Evolutionary conservation across 1,140 invertebrate species (phyloP).

Genomic region (Conus ventricosus): DNA sequence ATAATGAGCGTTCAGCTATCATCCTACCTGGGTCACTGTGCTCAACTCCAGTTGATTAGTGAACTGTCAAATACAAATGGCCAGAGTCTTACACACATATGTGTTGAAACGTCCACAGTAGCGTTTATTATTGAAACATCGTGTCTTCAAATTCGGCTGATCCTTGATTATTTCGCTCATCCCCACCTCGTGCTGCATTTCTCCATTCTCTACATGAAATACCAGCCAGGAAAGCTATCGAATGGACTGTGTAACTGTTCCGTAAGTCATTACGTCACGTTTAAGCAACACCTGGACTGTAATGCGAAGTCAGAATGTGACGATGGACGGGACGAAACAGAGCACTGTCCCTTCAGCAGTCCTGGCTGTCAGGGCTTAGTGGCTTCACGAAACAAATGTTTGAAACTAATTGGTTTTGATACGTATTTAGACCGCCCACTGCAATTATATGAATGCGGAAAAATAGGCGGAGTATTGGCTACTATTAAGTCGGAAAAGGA

Average conservation of each 20-base stretch:
- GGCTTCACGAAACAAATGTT: background rate
- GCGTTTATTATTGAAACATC: background rate
- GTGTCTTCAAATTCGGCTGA: background rate
- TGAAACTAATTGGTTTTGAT: background rate
- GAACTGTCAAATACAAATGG: background rate
- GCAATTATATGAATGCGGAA: background rate
- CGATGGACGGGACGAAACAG: constrained; percentile 8
- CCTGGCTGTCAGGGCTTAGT: background rate
- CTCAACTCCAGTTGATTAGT: background rate
- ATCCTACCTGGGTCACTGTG: background rate
- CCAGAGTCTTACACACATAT: background rate
- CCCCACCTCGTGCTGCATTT: background rate
- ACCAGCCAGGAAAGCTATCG: background rate
- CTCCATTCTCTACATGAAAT: background rate
- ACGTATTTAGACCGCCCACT: background rate
- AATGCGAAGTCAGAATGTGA: constrained; percentile 22
- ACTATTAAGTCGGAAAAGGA: background rate
- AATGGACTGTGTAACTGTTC: constrained; percentile 14
- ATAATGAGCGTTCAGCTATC: background rate
- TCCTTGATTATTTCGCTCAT: background rate
- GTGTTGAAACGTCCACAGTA: background rate
- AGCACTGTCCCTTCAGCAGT: constrained; percentile 28
- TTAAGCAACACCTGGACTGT: background rate
- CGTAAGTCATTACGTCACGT: background rate
- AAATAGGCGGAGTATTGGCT: background rate